These are phyloP conservation scores for Campoplex capitator DNA, from an alignment of 2,888 invertebrate genomes.

Conservation along the genomic window DNA sequence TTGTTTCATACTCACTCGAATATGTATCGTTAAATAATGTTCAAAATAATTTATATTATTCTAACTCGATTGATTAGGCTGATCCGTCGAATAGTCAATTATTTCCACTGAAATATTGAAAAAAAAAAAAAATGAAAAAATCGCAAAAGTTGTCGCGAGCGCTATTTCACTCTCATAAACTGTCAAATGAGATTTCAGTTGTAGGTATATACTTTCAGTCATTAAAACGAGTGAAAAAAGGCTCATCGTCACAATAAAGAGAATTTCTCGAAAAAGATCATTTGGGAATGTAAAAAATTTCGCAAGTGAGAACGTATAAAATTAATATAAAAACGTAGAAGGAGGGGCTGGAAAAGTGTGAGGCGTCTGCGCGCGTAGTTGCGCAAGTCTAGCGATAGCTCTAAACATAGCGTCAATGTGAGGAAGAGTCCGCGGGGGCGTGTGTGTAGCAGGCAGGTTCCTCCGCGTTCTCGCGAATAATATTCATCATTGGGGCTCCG, in stretches of 20 bases:
- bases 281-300: background rate
- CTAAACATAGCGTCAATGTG: constrained; percentile 65
- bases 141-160: background rate
- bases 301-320: background rate
- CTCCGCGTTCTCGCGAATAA: constrained; percentile 66
- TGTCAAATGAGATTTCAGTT: too few species aligned
- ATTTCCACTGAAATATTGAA: background rate
- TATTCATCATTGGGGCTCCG: constrained; percentile 65
- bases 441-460: constrained; percentile 54
- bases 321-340: constrained; percentile 11
- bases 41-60: too few species aligned
- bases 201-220: background rate
- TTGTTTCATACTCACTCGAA: too few species aligned
- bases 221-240: background rate
- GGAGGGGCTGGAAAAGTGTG: constrained; percentile 58
- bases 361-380: constrained; percentile 68
- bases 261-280: background rate
- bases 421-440: constrained; percentile 52
- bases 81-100: too few species aligned
- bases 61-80: too few species aligned
- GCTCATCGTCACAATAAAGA: background rate
- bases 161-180: background rate
- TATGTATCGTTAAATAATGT: too few species aligned
- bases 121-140: background rate
- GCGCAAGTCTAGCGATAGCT: constrained; percentile 58